Percentiles rank a stretch among this genome's conserved stretches.
Conservation (phyloP, 1,140 invertebrate species). For the Helicoverpa zea region DNA sequence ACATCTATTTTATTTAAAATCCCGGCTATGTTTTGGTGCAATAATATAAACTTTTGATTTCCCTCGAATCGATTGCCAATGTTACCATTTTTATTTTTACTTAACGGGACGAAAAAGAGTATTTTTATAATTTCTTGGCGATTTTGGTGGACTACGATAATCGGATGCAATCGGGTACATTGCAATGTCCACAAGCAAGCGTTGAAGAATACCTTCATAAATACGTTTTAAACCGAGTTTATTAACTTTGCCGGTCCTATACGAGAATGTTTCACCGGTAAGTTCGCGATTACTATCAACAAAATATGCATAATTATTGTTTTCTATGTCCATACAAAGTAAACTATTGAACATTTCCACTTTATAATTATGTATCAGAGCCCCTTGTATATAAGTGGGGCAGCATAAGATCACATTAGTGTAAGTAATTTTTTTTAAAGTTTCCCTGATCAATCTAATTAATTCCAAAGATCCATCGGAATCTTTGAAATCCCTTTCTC, state of each 20-base stretch:
- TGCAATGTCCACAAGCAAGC: neutral
- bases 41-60: slow-evolving; percentile 20
- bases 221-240: slow-evolving; percentile 1
- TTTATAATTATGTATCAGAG: slow-evolving; percentile 9
- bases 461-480: neutral
- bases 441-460: neutral
- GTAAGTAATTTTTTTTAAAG: neutral
- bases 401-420: neutral
- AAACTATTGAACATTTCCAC: slow-evolving; percentile 14
- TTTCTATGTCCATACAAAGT: slow-evolving; percentile 1
- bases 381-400: slow-evolving; percentile 4
- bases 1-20: slow-evolving; percentile 21
- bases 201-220: slow-evolving; percentile 2
- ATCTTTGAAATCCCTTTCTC: neutral
- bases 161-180: neutral
- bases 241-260: slow-evolving; percentile 4
- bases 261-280: neutral
- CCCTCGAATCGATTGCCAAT: neutral
- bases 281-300: neutral
- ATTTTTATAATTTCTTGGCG: neutral
- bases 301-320: slow-evolving; percentile 3
- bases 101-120: slow-evolving; percentile 9
- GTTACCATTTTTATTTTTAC: neutral
- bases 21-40: slow-evolving; percentile 19
- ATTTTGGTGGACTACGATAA: neutral